phyloP scores from a whole-genome alignment of 2,113 vertebrate species.

The Rhea americana region DNA sequence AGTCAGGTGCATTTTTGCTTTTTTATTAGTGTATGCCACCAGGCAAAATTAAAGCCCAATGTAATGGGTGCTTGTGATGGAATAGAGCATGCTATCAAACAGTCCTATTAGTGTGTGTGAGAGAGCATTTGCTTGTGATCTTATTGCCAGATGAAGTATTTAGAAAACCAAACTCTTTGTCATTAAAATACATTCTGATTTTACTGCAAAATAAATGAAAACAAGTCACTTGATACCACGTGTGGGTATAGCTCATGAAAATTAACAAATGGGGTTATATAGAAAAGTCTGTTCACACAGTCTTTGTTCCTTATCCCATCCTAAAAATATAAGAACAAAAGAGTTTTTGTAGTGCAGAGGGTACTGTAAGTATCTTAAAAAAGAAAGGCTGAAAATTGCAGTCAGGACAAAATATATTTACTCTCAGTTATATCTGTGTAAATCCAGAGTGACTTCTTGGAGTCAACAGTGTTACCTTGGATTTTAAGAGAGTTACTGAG shows the following conservation, averaged over 20 bases:
- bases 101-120: not conserved
- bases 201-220: not conserved
- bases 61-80: not conserved
- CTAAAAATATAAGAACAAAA: not conserved
- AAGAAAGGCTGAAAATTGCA: not conserved
- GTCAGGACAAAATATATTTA: not conserved
- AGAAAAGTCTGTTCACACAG: not conserved
- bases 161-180: not conserved
- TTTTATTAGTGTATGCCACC: not conserved
- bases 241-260: accelerated
- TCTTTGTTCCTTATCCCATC: not conserved
- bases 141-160: conserved; percentile 14
- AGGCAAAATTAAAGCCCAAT: not conserved
- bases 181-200: not conserved
- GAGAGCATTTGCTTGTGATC: not conserved
- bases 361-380: not conserved
- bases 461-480: conserved; percentile 12
- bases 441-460: not conserved
- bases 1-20: not conserved
- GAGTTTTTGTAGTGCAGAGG: not conserved
- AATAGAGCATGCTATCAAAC: not conserved
- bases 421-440: not conserved
- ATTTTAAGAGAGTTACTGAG: conserved; percentile 14
- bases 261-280: not conserved
- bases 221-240: not conserved